Evolutionary conservation across 2,113 vertebrate species (phyloP).

Genomic region (Chunga burmeisteri): DNA sequence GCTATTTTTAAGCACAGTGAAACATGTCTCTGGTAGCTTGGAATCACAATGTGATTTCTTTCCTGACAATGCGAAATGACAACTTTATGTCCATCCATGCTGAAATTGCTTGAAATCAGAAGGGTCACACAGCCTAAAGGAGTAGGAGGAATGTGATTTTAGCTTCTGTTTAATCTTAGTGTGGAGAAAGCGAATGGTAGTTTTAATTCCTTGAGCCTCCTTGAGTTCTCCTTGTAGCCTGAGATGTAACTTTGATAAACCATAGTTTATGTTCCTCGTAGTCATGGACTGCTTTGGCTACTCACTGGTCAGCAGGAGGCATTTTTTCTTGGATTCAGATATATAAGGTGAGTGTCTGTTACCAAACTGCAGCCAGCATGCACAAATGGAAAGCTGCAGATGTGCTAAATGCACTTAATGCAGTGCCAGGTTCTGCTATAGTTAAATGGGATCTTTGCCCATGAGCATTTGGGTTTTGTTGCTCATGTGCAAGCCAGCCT

Average conservation of each 20-base stretch:
- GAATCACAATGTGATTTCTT: neutral
- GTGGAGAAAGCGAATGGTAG: neutral
- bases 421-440: neutral
- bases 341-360: neutral
- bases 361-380: neutral
- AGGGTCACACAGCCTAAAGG: neutral
- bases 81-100: neutral
- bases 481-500: neutral
- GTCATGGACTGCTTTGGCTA: neutral
- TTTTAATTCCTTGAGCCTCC: constrained; percentile 25
- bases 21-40: neutral
- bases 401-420: neutral
- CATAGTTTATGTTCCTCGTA: neutral
- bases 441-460: neutral
- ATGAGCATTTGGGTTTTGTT: neutral
- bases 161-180: constrained; percentile 5
- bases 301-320: neutral
- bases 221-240: constrained; percentile 31
- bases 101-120: neutral
- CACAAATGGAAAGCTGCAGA: neutral
- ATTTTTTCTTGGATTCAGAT: neutral
- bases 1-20: neutral
- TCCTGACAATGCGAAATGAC: neutral
- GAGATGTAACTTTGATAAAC: constrained; percentile 26
- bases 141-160: neutral